Evolutionary conservation across 2,888 invertebrate species (phyloP), one percentile per base, ranked within the genome.

Genomic region (Hanleya hanleyi): DNA sequence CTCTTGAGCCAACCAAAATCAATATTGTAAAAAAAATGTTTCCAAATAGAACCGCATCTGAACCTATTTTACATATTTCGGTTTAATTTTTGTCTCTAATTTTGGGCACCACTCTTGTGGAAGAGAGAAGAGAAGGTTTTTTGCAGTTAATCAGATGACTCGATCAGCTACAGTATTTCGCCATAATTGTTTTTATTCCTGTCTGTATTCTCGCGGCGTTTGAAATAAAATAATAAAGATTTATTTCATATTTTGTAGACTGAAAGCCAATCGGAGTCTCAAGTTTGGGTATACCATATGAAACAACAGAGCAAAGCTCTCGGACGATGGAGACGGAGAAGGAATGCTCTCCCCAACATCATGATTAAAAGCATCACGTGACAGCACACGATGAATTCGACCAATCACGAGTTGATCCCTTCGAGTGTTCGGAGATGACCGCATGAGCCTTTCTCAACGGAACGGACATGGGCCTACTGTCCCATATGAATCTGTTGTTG

Each of bases 281-380:
- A 57, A 57, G 57, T 57, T 1, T 57, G 57, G 57, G 57, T 57
- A 22, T 57, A 57, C 57, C 57, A 57, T 26, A 15, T 57, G 29
- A 57, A 57, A 29, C 22, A 32, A 26, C 57, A 57, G 29, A 57
- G 57, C 9, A 1, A 32, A 26, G 15, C 57, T 15, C 57, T 57
- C 1, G 57, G 57, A 15, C 22, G 57, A 4, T 32, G 22, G 22
- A 57, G 26, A 22, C 22, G 57, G 32, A 18, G 57, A 18, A 22
- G 57, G 29, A 57, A 57, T 26, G 57, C 57, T 15, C 29, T 57
- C 26, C 57, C 57, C 2, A 32, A 57, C 29, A 57, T 57, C 32
- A 57, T 32, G 4, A 29, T 57, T 15, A 18, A 29, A 15, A 57
- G 29, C 57, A 9, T 29, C 29, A 57, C 57, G 4, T 57, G 57